Base-by-base conservation (phyloP, 2,797 vertebrate species). In the Acropternis orthonyx region DNA sequence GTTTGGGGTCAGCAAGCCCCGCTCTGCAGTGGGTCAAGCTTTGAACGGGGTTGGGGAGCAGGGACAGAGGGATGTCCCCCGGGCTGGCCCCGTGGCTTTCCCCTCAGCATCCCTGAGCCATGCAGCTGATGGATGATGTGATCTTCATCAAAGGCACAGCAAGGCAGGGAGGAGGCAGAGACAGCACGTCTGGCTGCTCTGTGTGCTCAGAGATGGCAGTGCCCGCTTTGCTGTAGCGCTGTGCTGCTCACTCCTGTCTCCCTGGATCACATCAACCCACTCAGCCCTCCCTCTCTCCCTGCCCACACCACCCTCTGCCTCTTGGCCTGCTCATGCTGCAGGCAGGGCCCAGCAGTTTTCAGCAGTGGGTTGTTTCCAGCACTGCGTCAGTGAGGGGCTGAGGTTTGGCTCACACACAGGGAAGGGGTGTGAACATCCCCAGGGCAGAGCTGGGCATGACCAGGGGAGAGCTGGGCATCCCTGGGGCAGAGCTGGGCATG, bases 361-460 rank as follows among this genome's bases (percentile, higher is more conserved):
- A 15, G 36, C 66, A 34, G 46, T 1, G 14, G 28, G 30, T 6
- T 37, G 30, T 68, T 84, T 30, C 41, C 76, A 78, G 32, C 6
- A 9, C 1, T 3, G 27, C 9, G 36, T 5, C 6, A 3, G 4
- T 14, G n/a, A 7, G 37, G 41, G 34, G 22, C 27, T 8, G 24
- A 55, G 48, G 48, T 39, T 67, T 12, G 22, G 21, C 24, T 48
- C 6, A 1, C 32, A 12, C 3, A 0, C 6, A 10, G 30, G 36
- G 30, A 51, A 63, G 54, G 23, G 30, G 63, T 48, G 59, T 0
- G 4, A 37, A 44, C 48, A 16, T 4, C 28, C 62, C 58, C 44
- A 10, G 56, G 72, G 69, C 41, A 71, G 56, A 69, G 32, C 15
- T 16, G 19, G 62, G 37, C 9, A 71, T 54, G 22, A 12, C 30